Evolutionary conservation across 2,888 invertebrate genomes (phyloP), one percentile per base, ranked within the genome.

Genomic region (Apotomis capreana): DNA sequence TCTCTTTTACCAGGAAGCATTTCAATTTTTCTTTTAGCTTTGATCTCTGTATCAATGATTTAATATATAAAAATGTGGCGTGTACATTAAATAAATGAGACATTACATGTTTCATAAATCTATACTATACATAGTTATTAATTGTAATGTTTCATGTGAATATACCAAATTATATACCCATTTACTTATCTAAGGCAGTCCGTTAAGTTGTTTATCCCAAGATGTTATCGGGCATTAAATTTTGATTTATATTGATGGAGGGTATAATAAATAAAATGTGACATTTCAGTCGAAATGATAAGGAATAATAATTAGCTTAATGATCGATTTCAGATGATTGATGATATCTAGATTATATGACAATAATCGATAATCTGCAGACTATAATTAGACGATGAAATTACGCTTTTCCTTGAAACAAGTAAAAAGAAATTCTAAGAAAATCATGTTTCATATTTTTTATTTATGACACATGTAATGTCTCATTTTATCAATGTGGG

Each of bases 191-290:
- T 36, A 58, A 6, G 36, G 58, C 58, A 37, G 12, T 12, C 44
- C 26, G 46, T n/a, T 62, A 46, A 65, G 55, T 46, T 36, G 55
- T 36, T 64, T 57, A 65, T 65, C 55, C 12, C 26, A 46, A 36
- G 55, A 57, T 65, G 46, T 87, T 84, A 87, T 85, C 82, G 74
- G 78, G 79, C 75, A 84, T 87, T 87, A 86, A 83, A 84, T 83
- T 84, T 84, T 87, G 88, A 88, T 88, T 88, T 87, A 86, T 85
- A 83, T 82, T 80, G 79, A 81, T 83, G 82, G 77, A 70, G 69
- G 55, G 76, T 75, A 77, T 80, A 77, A 84, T 83, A 81, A 80
- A 82, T 83, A 80, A 82, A 79, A 78, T 80, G 74, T 76, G 75
- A 74, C 76, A 77, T 78, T 58, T 59, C 70, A 76, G 74, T 72